Evolutionary conservation across 2,888 invertebrate genomes (phyloP), one percentile per base, ranked within the genome.

Genomic region (Acanthosepion esculentum): DNA sequence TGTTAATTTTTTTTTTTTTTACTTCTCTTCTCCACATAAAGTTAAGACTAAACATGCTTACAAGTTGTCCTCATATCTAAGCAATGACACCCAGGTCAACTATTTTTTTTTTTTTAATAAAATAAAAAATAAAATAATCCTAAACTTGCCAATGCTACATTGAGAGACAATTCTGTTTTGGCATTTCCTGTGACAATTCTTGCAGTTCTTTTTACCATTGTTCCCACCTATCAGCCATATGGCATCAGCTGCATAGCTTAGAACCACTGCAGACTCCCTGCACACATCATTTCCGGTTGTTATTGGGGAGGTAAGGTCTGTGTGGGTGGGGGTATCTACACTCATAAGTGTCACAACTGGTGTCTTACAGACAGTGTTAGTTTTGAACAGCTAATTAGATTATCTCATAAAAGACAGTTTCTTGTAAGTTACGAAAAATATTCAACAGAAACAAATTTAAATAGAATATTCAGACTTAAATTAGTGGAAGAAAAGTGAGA

Each of bases 211-310:
- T 78, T 78, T 29, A n/a, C n/a, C 78, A 78, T 78, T 78, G 78
- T 78, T 78, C 29, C 29, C 78, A 78, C 29, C 10, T n/a, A n/a
- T 78, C 29, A n/a, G 8, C n/a, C 10, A 78, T n/a, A 78, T 29
- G 12, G 78, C n/a, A n/a, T 10, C 29, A n/a, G 29, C 78, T 78
- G 78, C 3, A 29, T n/a, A n/a, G 29, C 12, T 78, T n/a, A 8
- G n/a, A 78, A 78, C 29, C n/a, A 78, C n/a, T n/a, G 29, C n/a
- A 29, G 78, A 6, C 78, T 78, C 78, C 78, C 78, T n/a, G n/a
- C 64, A 64, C n/a, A 78, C n/a, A 78, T 78, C n/a, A 78, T 78
- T 78, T 78, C 78, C n/a, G 29, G n/a, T n/a, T 78, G 78, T 78
- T 78, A 78, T 78, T 78, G 29, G 29, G 1, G 41, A 41, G 41